Conservation (phyloP, 1,140 invertebrate species). For the Lineus longissimus region DNA sequence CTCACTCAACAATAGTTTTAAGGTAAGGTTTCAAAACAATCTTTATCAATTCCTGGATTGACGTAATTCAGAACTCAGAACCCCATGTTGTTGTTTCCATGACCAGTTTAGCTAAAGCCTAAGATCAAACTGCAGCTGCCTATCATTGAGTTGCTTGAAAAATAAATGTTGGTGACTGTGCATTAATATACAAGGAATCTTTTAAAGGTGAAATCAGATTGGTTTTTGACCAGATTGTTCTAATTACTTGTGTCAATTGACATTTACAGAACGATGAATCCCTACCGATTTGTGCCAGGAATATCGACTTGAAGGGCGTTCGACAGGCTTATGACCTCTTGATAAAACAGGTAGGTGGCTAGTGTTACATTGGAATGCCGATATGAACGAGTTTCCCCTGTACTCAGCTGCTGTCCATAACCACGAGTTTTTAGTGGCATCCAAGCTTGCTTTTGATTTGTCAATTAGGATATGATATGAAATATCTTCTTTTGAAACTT, state of each 20-base stretch:
- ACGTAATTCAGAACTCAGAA: too few relatives aligned
- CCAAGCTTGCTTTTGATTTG: background rate
- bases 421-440: background rate
- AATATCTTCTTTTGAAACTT: background rate
- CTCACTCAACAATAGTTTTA: slow-evolving; percentile 7
- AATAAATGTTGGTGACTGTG: too few relatives aligned
- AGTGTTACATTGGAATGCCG: background rate
- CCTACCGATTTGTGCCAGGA: background rate
- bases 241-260: background rate
- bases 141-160: too few relatives aligned
- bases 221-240: background rate
- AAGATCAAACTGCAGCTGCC: too few relatives aligned
- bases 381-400: background rate
- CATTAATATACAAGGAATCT: background rate
- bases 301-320: slow-evolving; percentile 2
- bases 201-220: background rate
- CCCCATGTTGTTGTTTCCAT: too few relatives aligned
- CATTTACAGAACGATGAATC: slow-evolving; percentile 3
- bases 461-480: background rate
- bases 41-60: too few relatives aligned
- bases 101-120: too few relatives aligned
- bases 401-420: background rate
- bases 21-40: too few relatives aligned
- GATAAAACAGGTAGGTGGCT: background rate
- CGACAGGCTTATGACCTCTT: background rate